Base-by-base conservation (phyloP, 1,140 invertebrate genomes). In the Mya arenaria region DNA sequence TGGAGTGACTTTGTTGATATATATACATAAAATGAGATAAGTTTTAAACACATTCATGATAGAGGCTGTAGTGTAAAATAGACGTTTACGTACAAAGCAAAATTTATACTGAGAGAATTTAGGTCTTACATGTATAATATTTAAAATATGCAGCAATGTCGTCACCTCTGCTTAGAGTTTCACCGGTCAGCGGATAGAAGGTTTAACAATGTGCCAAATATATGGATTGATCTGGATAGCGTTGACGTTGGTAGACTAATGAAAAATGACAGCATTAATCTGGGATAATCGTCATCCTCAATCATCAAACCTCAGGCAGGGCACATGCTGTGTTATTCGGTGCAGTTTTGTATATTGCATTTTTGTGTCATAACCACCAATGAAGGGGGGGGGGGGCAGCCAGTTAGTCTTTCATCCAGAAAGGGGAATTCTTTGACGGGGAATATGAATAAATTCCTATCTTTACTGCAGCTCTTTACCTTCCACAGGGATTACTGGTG, bases 271-370 rank as follows among this genome's bases (percentile, higher is more conserved):
- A 0, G 90, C 89, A 5, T 82, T 91, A 34, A 90, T 88, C 68
- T 91, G 89, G 90, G 90, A 91, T 72, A 91, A 91, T 69, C 89
- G 90, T 81, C 88, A 89, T 89, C 5, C 79, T 91, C 13, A 89
- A 90, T 77, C 90, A 91, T 78, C 87, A 88, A 23, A 81, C 89
- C 25, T 86, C 88, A 17, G 89, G 89, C 36, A 88, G 87, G 0
- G 52, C 84, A 81, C 90, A 90, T 88, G 73, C 84, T 15, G 82
- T 68, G n/a, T 86, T 88, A 73, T 89, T 91, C 74, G 37, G 74
- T 15, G 62, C 84, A 1, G 87, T 90, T 36, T 91, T 89, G 90
- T 39, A 84, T 5, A 19, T 81, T 23, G 85, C 85, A 8, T 73
- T 36, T 44, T 78, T 5, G 17, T 82, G 8, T 81, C 78, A 19